These are phyloP conservation scores for Austrolebias charrua DNA, from an alignment of 2,797 vertebrate species.

Conservation along the genomic window DNA sequence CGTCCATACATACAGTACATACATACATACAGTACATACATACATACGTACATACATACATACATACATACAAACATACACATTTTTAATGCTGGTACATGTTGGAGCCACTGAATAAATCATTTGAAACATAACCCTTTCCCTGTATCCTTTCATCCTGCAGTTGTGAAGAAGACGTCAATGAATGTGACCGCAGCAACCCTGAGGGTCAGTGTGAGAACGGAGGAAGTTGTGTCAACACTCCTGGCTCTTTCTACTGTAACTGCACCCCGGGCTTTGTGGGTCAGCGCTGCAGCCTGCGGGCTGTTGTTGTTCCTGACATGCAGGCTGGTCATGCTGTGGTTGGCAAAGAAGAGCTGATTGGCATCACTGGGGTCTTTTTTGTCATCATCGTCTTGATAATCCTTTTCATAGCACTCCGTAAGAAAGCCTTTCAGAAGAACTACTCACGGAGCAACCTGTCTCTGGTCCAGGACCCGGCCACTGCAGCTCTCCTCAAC, in stretches of 20 bases:
- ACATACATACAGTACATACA: too few relatives aligned
- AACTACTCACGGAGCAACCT: constrained; percentile 94
- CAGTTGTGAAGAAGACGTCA: constrained; percentile 93
- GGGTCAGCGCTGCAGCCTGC: constrained; percentile 88
- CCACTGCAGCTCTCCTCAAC: constrained; percentile 90
- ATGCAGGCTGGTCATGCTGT: constrained; percentile 94
- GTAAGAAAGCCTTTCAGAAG: constrained; percentile 95
- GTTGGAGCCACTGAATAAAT: too few relatives aligned
- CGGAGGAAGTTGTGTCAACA: constrained; percentile 89
- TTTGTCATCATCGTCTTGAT: constrained; percentile 90
- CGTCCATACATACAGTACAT: too few relatives aligned
- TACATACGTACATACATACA: too few relatives aligned
- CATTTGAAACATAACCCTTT: not conserved
- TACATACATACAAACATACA: too few relatives aligned
- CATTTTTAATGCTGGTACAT: too few relatives aligned
- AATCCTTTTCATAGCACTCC: constrained; percentile 89
- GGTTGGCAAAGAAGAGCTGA: constrained; percentile 94
- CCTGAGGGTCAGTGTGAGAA: constrained; percentile 90
- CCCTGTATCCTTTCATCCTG: constrained; percentile 17
- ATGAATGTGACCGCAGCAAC: constrained; percentile 87
- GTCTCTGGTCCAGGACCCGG: constrained; percentile 92
- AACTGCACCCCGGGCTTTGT: constrained; percentile 93
- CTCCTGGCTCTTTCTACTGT: constrained; percentile 94
- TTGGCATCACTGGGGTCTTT: constrained; percentile 91
- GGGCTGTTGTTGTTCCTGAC: constrained; percentile 92